Base-by-base conservation (phyloP, 2,888 invertebrate species). In the Folsomia candida region DNA sequence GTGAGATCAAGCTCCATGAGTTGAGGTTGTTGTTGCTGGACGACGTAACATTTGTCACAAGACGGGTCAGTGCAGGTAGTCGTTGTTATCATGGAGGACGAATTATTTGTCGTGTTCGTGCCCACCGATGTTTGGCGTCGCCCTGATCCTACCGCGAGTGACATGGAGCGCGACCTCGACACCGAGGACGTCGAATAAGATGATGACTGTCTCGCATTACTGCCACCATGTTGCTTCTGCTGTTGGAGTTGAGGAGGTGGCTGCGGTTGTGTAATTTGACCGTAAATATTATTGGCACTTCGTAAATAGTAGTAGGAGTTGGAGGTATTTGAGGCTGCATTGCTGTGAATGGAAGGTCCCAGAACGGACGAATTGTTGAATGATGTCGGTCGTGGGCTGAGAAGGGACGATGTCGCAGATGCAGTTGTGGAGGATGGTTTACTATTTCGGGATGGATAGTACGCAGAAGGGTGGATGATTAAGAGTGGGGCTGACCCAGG, bases 391-490 rank as follows among this genome's bases (percentile, higher is more conserved):
- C 25, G 28, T 2, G 65, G 28, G 9, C 60, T 59, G 0, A 67
- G 60, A 2, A 20, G 54, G n/a, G 11, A 14, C 20, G n/a, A n/a
- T 6, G n/a, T 54, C 4, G 70, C 60, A 0, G 58, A 62, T n/a
- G 67, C 67, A 18, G 64, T 51, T 0, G 62, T 57, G 6, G 67
- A 61, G 26, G 68, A 67, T 11, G 51, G 74, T 70, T 78, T 76
- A 66, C 67, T 76, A 18, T 6, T 6, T 29, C 59, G 18, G 59
- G n/a, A 2, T 26, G 29, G 90, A 80, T 92, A 88, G 86, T 93
- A 93, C 84, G 92, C 92, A 82, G 92, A 91, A 65, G 92, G 93
- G 86, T 92, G 93, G 83, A 93, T 93, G 92, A 93, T 93, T 81
- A 93, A 87, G 82, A 93, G 86, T 68, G 92, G 92, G 84, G 92